These are phyloP conservation scores for Eilema griseolum DNA, from an alignment of 2,888 invertebrate genomes.

Conservation along the genomic window DNA sequence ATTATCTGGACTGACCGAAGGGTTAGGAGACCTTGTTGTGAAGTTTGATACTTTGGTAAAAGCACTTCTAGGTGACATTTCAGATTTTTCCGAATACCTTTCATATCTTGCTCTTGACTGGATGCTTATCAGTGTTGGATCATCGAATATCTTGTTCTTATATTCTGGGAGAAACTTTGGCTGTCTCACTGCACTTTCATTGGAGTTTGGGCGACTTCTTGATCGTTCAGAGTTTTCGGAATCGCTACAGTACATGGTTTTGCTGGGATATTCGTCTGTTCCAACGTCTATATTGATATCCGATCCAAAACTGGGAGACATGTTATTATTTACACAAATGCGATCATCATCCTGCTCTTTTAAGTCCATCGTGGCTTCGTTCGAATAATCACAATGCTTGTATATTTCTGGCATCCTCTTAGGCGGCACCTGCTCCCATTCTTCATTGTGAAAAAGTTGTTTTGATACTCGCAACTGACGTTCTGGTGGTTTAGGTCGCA, in stretches of 20 bases:
- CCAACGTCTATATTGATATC: constrained; percentile 84
- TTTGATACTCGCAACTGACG: constrained; percentile 85
- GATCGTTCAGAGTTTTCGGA: constrained; percentile 83
- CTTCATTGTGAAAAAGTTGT: constrained; percentile 81
- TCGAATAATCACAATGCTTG: constrained; percentile 78
- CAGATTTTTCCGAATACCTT: constrained; percentile 78
- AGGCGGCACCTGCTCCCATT: constrained; percentile 78
- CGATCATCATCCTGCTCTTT: constrained; percentile 81
- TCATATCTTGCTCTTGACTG: constrained; percentile 85
- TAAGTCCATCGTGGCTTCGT: constrained; percentile 71
- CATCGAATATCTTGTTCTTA: constrained; percentile 88
- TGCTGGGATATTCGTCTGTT: constrained; percentile 83
- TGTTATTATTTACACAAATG: constrained; percentile 77
- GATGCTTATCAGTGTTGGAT: constrained; percentile 84
- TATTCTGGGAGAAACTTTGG: constrained; percentile 84
- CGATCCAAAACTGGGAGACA: constrained; percentile 82
- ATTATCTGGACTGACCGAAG: constrained; percentile 92
- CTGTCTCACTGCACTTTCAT: constrained; percentile 85
- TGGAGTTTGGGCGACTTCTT: constrained; percentile 83
- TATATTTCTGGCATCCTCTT: constrained; percentile 79
- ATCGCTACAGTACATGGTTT: constrained; percentile 82
- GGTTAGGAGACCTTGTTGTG: constrained; percentile 88
- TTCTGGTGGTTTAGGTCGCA: constrained; percentile 89
- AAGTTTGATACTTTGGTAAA: constrained; percentile 92
- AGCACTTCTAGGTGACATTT: constrained; percentile 90